phyloP scores from a whole-genome alignment of 2,797 vertebrate species.

The Gambusia yucatana region DNA sequence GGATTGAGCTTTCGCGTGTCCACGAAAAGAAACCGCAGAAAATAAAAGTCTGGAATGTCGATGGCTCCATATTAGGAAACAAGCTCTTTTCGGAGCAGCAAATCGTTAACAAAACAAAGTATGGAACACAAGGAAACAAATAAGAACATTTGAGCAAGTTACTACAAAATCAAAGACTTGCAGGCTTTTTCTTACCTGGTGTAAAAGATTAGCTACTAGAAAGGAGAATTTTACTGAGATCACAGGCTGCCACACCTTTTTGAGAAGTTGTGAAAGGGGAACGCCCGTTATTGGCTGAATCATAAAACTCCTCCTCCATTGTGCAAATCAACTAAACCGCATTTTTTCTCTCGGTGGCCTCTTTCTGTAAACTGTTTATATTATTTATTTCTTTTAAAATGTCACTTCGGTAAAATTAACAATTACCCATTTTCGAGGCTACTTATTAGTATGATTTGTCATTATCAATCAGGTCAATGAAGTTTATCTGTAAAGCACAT shows the following conservation, averaged over 20 bases:
- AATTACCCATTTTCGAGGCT: not conserved
- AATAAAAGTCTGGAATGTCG: not conserved
- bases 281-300: constrained; percentile 49
- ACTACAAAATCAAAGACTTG: not conserved
- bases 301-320: constrained; percentile 53
- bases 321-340: not conserved
- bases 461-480: too few species aligned
- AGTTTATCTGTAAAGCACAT: too few species aligned
- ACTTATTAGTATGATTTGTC: too few species aligned
- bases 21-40: not conserved
- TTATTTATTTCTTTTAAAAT: not conserved
- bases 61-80: not conserved
- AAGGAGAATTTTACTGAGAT: constrained; percentile 6
- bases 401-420: not conserved
- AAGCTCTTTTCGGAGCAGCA: not conserved
- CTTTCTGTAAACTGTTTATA: not conserved
- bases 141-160: not conserved
- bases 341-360: not conserved
- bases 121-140: not conserved
- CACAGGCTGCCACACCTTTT: constrained; percentile 53
- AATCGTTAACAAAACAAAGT: not conserved
- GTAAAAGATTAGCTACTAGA: constrained; percentile 5
- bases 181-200: constrained; percentile 36
- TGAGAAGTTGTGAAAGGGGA: constrained; percentile 7
- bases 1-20: not conserved